phyloP scores from a whole-genome alignment of 2,888 invertebrate species.

The Brenthis hecate region DNA sequence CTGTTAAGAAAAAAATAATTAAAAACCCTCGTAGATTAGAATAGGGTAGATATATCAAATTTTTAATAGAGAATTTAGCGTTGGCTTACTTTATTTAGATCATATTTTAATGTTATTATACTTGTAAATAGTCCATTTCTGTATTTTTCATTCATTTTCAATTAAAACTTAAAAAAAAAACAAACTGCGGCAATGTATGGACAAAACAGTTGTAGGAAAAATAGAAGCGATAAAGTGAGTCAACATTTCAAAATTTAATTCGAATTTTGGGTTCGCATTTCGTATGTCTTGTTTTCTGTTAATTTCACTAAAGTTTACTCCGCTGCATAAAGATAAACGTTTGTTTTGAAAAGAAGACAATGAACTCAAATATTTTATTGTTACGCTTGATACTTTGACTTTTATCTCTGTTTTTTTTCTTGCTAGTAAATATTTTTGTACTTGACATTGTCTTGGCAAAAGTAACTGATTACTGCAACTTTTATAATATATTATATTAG shows the following conservation, averaged over 20 bases:
- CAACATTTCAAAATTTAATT: constrained; percentile 39
- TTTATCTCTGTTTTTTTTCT: constrained; percentile 7
- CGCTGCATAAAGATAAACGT: not conserved
- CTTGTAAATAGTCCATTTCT: not conserved
- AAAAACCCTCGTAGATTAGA: not conserved
- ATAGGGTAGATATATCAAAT: not conserved
- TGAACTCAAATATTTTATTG: constrained; percentile 1
- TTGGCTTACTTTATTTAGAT: not conserved
- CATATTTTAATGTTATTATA: not conserved
- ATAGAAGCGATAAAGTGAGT: constrained; percentile 67
- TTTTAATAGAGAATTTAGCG: too few relatives aligned
- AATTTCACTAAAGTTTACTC: not conserved
- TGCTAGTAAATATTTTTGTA: not conserved
- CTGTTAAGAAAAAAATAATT: constrained; percentile 8
- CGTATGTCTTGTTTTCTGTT: constrained; percentile 5
- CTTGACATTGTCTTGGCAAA: not conserved
- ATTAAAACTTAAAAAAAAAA: not conserved
- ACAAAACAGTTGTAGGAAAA: constrained; percentile 78
- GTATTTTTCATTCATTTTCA: not conserved
- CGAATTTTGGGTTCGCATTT: constrained; percentile 21
- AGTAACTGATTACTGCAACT: not conserved
- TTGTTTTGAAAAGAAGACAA: constrained; percentile 10
- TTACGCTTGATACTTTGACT: not conserved
- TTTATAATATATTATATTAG: not conserved
- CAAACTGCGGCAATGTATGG: constrained; percentile 85